Percentiles rank a stretch among this genome's conserved stretches.
phyloP scores from a whole-genome alignment of 2,888 invertebrate genomes.

The Neoascia interrupta region DNA sequence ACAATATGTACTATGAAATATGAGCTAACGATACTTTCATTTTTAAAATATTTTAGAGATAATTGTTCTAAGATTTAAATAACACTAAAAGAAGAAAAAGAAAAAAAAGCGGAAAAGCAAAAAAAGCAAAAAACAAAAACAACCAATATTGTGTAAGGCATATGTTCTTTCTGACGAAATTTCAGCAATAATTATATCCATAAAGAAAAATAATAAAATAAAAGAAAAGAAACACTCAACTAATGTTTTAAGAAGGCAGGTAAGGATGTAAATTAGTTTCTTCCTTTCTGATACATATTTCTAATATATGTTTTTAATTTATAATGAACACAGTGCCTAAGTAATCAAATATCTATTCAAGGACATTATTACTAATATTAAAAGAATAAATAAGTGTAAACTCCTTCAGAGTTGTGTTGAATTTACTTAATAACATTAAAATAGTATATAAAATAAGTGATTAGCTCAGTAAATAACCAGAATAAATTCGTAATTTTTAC shows the following conservation, averaged over 20 bases:
- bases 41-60: slow-evolving; percentile 68
- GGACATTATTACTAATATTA: slow-evolving; percentile 77
- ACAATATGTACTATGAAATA: slow-evolving; percentile 69
- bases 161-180: slow-evolving; percentile 68
- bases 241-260: slow-evolving; percentile 67
- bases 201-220: too few relatives aligned
- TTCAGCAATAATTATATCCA: slow-evolving; percentile 68
- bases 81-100: too few relatives aligned
- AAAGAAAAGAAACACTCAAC: too few relatives aligned
- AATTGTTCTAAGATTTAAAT: slow-evolving; percentile 67
- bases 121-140: too few relatives aligned
- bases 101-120: too few relatives aligned
- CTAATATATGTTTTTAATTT: slow-evolving; percentile 74
- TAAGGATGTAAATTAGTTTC: slow-evolving; percentile 63
- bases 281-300: slow-evolving; percentile 74
- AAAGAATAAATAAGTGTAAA: slow-evolving; percentile 71
- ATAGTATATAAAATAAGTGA: slow-evolving; percentile 72
- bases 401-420: slow-evolving; percentile 75
- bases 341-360: slow-evolving; percentile 79
- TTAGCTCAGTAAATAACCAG: slow-evolving; percentile 73
- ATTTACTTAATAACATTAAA: slow-evolving; percentile 73
- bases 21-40: slow-evolving; percentile 70
- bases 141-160: slow-evolving; percentile 67
- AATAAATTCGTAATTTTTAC: slow-evolving; percentile 71
- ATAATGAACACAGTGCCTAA: slow-evolving; percentile 80